A percentile compares a stretch with the other conserved stretches of the same genome.
phyloP scores from a whole-genome alignment of 2,797 vertebrate species.

The Poeciliopsis infans region DNA sequence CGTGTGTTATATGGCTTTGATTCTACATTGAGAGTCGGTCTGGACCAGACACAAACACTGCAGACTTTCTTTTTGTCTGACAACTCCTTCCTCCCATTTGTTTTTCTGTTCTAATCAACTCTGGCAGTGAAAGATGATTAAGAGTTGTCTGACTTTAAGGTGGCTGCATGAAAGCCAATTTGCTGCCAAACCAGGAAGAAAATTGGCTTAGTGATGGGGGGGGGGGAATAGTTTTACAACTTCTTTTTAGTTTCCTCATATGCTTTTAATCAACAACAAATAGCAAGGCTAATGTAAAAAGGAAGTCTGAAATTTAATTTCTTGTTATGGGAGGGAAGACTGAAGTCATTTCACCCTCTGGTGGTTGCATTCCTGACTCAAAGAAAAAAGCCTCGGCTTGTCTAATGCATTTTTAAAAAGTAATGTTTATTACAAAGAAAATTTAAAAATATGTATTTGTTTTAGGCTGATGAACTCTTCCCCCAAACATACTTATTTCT shows the following conservation, averaged over 20 bases:
- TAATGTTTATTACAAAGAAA: constrained; percentile 15
- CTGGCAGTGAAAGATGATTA: neutral
- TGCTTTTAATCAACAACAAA: constrained; percentile 35
- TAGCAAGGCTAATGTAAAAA: constrained; percentile 46
- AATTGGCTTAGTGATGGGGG: constrained; percentile 19
- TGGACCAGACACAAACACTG: neutral
- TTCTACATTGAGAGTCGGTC: neutral
- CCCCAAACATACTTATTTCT: neutral
- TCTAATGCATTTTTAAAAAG: constrained; percentile 28
- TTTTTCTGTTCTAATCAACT: neutral
- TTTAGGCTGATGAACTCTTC: neutral
- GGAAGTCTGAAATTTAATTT: constrained; percentile 51
- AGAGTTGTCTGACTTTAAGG: neutral
- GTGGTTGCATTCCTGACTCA: constrained; percentile 39
- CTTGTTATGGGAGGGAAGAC: constrained; percentile 34
- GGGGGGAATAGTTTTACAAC: constrained; percentile 22
- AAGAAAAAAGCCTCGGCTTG: neutral
- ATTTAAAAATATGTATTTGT: neutral
- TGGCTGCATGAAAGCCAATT: neutral
- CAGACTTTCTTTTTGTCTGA: neutral
- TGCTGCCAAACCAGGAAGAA: neutral
- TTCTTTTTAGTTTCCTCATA: constrained; percentile 19
- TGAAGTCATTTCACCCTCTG: constrained; percentile 43
- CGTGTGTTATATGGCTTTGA: neutral
- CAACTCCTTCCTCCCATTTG: neutral